A percentile compares a stretch with the other conserved stretches of the same genome.
These are phyloP conservation scores for Brachynemurus nebulosus DNA, from an alignment of 2,888 invertebrate species.

Conservation along the genomic window DNA sequence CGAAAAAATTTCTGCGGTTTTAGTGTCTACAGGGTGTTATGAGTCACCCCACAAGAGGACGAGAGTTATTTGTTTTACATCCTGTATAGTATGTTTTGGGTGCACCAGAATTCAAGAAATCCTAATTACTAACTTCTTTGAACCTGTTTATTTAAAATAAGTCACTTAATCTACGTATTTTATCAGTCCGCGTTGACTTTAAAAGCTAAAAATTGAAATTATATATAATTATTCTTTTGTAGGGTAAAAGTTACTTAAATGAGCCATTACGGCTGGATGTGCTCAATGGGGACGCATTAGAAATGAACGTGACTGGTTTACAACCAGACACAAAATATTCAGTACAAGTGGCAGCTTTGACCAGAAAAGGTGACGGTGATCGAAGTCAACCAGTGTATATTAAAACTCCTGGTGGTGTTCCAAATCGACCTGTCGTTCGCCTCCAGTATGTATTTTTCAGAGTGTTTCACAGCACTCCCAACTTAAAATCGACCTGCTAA, in stretches of 20 bases:
- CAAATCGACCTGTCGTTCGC: constrained; percentile 67
- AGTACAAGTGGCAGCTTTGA: constrained; percentile 89
- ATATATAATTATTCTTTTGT: no score
- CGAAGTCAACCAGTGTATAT: constrained; percentile 73
- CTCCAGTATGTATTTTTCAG: constrained; percentile 60
- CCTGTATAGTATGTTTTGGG: no score
- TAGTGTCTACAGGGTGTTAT: no score
- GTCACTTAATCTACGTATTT: no score
- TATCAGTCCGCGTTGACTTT: no score
- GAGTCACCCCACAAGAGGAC: no score
- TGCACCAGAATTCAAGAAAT: no score
- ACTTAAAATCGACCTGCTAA: neutral
- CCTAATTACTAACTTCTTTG: no score
- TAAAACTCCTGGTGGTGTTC: constrained; percentile 88
- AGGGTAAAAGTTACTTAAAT: constrained; percentile 68
- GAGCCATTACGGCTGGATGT: constrained; percentile 81
- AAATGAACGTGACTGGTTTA: constrained; percentile 74
- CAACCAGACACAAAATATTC: constrained; percentile 93
- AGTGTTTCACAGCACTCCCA: neutral
- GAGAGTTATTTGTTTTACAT: no score
- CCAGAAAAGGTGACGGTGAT: constrained; percentile 93
- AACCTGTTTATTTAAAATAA: no score
- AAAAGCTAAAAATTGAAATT: no score
- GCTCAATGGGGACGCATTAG: constrained; percentile 59
- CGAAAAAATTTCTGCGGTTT: no score